A percentile compares a stretch with the other conserved stretches of the same genome.
Evolutionary conservation across 2,888 invertebrate species (phyloP).

Genomic region (Xiphydria camelus): DNA sequence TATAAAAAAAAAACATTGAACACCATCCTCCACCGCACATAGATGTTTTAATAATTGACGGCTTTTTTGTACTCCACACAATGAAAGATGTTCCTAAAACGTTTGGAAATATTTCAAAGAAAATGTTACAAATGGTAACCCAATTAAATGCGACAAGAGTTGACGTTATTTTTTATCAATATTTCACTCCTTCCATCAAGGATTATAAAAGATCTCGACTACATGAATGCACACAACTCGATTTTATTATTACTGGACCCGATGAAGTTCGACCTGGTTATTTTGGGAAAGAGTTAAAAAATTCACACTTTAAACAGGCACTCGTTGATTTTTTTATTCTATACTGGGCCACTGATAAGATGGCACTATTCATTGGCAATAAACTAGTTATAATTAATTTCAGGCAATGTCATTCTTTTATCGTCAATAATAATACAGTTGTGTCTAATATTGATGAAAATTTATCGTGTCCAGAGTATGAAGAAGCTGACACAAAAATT

Average conservation of each 20-base stretch:
- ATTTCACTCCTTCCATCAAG: constrained; percentile 20
- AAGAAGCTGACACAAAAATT: constrained; percentile 26
- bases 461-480: constrained; percentile 16
- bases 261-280: constrained; percentile 16
- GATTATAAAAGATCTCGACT: too few species aligned
- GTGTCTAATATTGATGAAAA: constrained; percentile 2
- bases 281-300: constrained; percentile 18
- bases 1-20: constrained; percentile 19
- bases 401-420: constrained; percentile 1
- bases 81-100: constrained; percentile 39
- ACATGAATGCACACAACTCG: neutral
- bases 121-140: constrained; percentile 32
- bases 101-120: constrained; percentile 38
- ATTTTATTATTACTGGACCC: constrained; percentile 15
- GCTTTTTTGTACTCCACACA: constrained; percentile 40
- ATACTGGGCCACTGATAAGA: constrained; percentile 16
- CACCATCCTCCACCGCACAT: constrained; percentile 18
- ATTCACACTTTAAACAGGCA: constrained; percentile 19
- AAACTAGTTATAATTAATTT: constrained; percentile 1
- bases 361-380: constrained; percentile 8
- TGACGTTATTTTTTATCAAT: constrained; percentile 19
- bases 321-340: constrained; percentile 15
- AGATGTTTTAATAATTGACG: constrained; percentile 41
- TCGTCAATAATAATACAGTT: constrained; percentile 7
- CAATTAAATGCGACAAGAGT: constrained; percentile 15